Conservation (phyloP, 92 coral and sea anemone species). For the Scolanthus callimorphus region DNA sequence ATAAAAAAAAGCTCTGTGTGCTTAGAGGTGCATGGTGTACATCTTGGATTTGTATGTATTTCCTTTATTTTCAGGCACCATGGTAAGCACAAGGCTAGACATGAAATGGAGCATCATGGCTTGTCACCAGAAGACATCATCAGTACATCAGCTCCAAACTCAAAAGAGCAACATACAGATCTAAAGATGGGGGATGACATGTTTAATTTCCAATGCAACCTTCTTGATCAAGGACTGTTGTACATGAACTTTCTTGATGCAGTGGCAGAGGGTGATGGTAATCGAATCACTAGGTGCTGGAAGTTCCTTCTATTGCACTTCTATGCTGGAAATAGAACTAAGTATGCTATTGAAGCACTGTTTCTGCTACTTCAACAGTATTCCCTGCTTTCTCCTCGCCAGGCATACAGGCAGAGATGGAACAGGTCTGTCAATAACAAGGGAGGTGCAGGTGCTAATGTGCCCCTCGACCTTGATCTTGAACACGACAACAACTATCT, state of each 20-base stretch:
- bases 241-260: constrained; percentile 26
- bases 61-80: constrained; percentile 10
- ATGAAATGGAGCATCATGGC: constrained; percentile 7
- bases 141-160: not conserved
- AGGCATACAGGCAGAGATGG: constrained; percentile 24
- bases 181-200: constrained; percentile 1
- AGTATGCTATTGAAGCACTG: constrained; percentile 28
- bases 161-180: not conserved
- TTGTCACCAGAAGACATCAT: constrained; percentile 2
- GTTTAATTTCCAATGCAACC: constrained; percentile 10
- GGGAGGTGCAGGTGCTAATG: constrained; percentile 20
- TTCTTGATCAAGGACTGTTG: constrained; percentile 22
- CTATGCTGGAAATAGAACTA: constrained; percentile 1
- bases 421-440: too few relatives aligned
- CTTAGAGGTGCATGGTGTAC: too few relatives aligned
- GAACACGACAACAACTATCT: constrained; percentile 36
- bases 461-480: constrained; percentile 25
- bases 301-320: constrained; percentile 18
- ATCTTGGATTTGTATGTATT: too few relatives aligned
- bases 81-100: constrained; percentile 18
- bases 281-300: constrained; percentile 23
- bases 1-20: too few relatives aligned
- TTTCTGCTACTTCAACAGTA: constrained; percentile 7
- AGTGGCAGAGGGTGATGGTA: constrained; percentile 29
- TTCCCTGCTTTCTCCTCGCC: constrained; percentile 8